Evolutionary conservation across 2,888 invertebrate species (phyloP), one percentile per base, ranked within the genome.

Genomic region (Aleiodes leptofemur): DNA sequence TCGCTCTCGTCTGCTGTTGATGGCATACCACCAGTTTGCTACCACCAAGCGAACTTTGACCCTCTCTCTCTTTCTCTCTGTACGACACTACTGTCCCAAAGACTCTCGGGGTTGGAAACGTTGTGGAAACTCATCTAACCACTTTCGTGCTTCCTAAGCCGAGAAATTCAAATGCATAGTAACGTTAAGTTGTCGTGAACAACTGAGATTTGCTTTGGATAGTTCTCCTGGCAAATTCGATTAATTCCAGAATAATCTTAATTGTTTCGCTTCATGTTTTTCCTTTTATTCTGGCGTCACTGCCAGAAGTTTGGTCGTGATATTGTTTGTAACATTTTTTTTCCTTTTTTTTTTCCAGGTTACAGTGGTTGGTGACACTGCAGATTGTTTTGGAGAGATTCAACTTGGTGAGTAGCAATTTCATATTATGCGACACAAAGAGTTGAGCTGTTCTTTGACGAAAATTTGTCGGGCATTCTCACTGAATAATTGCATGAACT

Each of bases 81-180:
- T 23, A 16, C 64, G 51, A 68, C 68, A 68, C 50, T 68, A 53
- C 59, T 61, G 8, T 61, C 64, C 64, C 16, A 48, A 64, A 64
- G 48, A 64, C 43, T 16, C 64, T 16, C 64, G 64, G 43, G 14
- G 4, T 8, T 29, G 68, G 51, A 31, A 70, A 31, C 64, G 68
- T 70, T 16, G 64, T 55, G 38, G 56, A 74, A 74, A 74, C 74
- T 70, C 53, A 29, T 55, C 55, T 70, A 55, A 70, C 74, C 70
- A 74, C 64, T 74, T 74, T 74, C 69, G 61, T 69, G 53, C 69
- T 69, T 43, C 51, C 68, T 53, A 51, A 43, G 53, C 74, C 14
- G 8, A 13, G 59, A 61, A 61, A 74, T 68, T 51, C 23, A 29
- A 31, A 51, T 51, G 50, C 59, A 64, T 38, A 61, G 51, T 61